Conservation (phyloP, 2,797 vertebrate species). For the Pteronotus mesoamericanus region DNA sequence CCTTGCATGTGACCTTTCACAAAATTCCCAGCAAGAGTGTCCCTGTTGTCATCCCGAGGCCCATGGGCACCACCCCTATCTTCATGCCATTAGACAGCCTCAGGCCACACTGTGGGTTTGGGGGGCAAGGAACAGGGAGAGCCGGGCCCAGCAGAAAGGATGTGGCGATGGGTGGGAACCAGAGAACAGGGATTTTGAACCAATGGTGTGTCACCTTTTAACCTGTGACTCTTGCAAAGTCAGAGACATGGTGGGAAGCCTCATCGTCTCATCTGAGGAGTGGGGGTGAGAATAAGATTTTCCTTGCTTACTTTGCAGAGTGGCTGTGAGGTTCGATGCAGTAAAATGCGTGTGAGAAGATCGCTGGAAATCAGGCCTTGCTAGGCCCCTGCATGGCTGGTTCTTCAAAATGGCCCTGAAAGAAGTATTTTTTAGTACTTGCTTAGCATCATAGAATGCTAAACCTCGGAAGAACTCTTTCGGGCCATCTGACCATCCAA, state of each 20-base stretch:
- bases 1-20: not conserved
- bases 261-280: not conserved
- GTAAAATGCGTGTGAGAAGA: not conserved
- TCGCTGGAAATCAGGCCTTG: not conserved
- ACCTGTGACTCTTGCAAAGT: not conserved
- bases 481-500: not conserved
- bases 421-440: not conserved
- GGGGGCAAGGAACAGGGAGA: not conserved
- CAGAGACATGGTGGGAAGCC: not conserved
- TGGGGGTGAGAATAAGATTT: not conserved
- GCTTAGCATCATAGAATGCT: not conserved
- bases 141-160: too few relatives aligned
- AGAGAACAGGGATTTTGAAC: not conserved
- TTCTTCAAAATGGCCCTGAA: not conserved
- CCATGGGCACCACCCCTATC: not conserved
- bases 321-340: rapidly evolving
- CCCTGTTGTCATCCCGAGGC: not conserved
- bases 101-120: not conserved
- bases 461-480: not conserved
- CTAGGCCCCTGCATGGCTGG: not conserved
- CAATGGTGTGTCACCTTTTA: not conserved
- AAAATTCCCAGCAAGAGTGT: not conserved
- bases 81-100: not conserved
- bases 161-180: rapidly evolving
- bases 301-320: too few relatives aligned